These are phyloP conservation scores for Drosophila aff. DNA, from an alignment of 1,140 invertebrate genomes.

Conservation along the genomic window DNA sequence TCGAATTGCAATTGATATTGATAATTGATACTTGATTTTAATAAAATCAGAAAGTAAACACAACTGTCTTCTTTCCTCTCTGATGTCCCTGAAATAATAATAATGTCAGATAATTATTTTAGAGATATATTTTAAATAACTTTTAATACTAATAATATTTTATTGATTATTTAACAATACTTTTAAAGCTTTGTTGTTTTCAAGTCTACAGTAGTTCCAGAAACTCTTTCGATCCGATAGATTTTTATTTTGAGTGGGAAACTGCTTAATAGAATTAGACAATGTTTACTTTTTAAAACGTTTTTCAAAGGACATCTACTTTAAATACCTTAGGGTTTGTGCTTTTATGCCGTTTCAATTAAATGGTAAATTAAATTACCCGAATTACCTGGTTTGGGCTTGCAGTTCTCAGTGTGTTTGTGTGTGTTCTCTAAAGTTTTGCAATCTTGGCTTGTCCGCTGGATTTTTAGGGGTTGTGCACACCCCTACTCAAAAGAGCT, in stretches of 20 bases:
- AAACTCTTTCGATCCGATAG: background rate
- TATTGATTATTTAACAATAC: background rate
- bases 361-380: constrained; percentile 15
- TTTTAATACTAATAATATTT: background rate
- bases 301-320: background rate
- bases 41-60: background rate
- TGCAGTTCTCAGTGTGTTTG: background rate
- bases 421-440: constrained; percentile 31
- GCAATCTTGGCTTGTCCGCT: constrained; percentile 54
- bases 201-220: no score
- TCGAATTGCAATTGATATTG: background rate
- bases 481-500: constrained; percentile 31
- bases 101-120: no score
- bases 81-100: background rate
- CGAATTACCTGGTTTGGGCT: constrained; percentile 7
- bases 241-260: background rate
- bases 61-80: background rate
- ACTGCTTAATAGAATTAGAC: background rate
- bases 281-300: background rate
- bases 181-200: no score
- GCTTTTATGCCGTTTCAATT: background rate
- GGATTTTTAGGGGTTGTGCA: constrained; percentile 60
- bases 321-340: background rate
- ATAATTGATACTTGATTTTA: no score
- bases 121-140: background rate